Evolutionary conservation across 2,888 invertebrate species (phyloP).

Genomic region (Tortricodes alternella): DNA sequence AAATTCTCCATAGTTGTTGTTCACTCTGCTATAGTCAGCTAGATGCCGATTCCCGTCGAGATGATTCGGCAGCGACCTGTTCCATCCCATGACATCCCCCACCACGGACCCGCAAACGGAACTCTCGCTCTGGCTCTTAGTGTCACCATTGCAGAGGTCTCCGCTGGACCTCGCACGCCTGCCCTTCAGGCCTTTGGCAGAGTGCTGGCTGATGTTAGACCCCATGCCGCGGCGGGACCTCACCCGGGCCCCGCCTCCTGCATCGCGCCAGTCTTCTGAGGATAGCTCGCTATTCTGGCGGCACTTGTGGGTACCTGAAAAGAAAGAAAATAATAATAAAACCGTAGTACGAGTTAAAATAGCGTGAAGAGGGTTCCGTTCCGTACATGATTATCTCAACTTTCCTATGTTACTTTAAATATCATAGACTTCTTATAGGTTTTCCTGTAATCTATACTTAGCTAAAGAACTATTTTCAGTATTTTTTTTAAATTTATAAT

Average conservation of each 20-base stretch:
- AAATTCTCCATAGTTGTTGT: conserved; percentile 80
- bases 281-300: conserved; percentile 15
- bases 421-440: too few relatives aligned
- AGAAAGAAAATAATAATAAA: not conserved
- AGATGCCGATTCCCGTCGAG: conserved; percentile 84
- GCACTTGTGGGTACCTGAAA: conserved; percentile 21
- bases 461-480: too few relatives aligned
- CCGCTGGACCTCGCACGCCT: conserved; percentile 89
- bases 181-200: conserved; percentile 87
- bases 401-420: too few relatives aligned
- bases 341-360: too few relatives aligned
- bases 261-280: conserved; percentile 31
- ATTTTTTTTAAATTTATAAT: too few relatives aligned
- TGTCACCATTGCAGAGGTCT: conserved; percentile 86
- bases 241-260: conserved; percentile 72
- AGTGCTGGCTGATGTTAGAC: conserved; percentile 90
- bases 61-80: conserved; percentile 86
- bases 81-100: conserved; percentile 79
- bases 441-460: too few relatives aligned
- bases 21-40: conserved; percentile 80
- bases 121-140: conserved; percentile 74
- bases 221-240: conserved; percentile 86
- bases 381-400: too few relatives aligned
- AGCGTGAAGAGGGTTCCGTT: too few relatives aligned
- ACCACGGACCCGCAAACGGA: conserved; percentile 79